Base-by-base conservation (phyloP, 92 coral and sea anemone genomes). In the Pocillopora grandis region DNA sequence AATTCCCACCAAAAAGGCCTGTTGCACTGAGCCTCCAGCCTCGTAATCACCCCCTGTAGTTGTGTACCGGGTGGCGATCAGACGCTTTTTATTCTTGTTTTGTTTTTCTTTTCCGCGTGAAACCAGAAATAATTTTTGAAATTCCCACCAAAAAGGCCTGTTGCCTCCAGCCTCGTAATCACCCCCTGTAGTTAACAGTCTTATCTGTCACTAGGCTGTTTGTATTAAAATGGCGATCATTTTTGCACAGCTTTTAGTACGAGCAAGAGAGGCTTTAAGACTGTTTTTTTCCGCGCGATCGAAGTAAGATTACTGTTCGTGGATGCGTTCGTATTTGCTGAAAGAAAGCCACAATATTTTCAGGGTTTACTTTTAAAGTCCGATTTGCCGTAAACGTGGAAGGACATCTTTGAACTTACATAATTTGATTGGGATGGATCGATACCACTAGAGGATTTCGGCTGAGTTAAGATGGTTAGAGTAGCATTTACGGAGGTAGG, bases 51-150 rank as follows among this genome's bases (percentile, higher is more conserved):
- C 71, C 10, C 71, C 1, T 9, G 17, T 66, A 66, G 71, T 66
- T 66, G n/a, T n/a, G n/a, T n/a, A 71, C 76, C 49, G 49, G 74
- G 74, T 69, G 9, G 52, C 52, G 74, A 69, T 23, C 74, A 69
- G 74, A 69, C 74, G 19, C n/a, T 62, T 62, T 62, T 27, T 27
- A 66, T 66, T 66, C 20, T 66, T 66, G 23, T 49, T 71, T 37
- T 21, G 19, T 36, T 15, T 71, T 71, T 36, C 48, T 37, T 35
- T 72, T 72, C 48, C 18, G 59, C 58, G 59, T 58, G 76, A 69
- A 69, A 72, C 12, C 76, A 71, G 48, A 72, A 16, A 69, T 15
- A 72, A 48, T 20, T 12, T 36, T 36, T 58, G 36, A 18, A 37
- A 72, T 36, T 72, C 21, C 76, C 76, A 27, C 31, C 31, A 27